Evolutionary conservation across 2,888 invertebrate species (phyloP).

Genomic region (Sesia apiformis): DNA sequence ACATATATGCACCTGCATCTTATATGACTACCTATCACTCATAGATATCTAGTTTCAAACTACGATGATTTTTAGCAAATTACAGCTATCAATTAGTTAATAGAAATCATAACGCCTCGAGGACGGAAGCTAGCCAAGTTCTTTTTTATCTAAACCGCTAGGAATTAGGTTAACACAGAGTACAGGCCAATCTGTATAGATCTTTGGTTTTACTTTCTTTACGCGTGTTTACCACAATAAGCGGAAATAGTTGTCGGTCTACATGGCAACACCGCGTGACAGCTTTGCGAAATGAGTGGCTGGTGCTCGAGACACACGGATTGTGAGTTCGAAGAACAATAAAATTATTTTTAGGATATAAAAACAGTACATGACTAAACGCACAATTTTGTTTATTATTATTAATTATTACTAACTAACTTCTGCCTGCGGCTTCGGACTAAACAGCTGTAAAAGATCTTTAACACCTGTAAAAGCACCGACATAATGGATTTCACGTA

Average conservation of each 20-base stretch:
- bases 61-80: neutral
- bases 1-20: too few relatives aligned
- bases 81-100: neutral
- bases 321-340: neutral
- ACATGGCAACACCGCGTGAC: constrained; percentile 42
- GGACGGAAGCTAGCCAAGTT: neutral
- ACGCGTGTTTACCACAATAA: constrained; percentile 30
- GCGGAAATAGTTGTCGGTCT: constrained; percentile 33
- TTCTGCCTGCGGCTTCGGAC: too few relatives aligned
- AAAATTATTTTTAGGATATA: neutral
- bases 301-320: constrained; percentile 10
- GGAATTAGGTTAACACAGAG: constrained; percentile 11
- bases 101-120: neutral
- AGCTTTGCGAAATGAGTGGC: constrained; percentile 32
- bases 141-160: constrained; percentile 11
- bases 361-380: too few relatives aligned
- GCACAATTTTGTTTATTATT: too few relatives aligned
- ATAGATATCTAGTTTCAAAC: too few relatives aligned
- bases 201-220: constrained; percentile 26
- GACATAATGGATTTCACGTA: too few relatives aligned
- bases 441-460: too few relatives aligned
- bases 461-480: too few relatives aligned
- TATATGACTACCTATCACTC: too few relatives aligned
- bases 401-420: too few relatives aligned
- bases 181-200: constrained; percentile 8